These are phyloP conservation scores for Melipona quadrifasciata DNA, from an alignment of 1,140 invertebrate genomes.

Conservation along the genomic window DNA sequence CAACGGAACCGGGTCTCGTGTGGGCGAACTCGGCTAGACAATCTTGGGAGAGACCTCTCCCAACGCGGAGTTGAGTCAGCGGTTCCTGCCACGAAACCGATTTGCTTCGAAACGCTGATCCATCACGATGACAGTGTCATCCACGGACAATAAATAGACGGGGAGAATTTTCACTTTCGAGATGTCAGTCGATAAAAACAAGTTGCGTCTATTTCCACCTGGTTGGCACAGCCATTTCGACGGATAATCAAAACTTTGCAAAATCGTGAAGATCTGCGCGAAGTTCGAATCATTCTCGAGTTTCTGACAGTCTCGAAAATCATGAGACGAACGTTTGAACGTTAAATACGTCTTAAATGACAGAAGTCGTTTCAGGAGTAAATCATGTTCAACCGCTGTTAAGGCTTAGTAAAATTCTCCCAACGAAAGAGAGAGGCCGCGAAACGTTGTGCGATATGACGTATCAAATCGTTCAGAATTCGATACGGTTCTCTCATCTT, in stretches of 20 bases:
- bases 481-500: neutral
- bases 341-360: neutral
- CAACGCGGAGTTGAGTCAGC: constrained; percentile 70
- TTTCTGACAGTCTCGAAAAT: too few species aligned
- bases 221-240: too few species aligned
- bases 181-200: neutral
- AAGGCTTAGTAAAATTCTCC: neutral
- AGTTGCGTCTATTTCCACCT: too few species aligned
- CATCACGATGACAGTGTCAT: constrained; percentile 15
- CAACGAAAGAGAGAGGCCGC: neutral
- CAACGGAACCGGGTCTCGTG: constrained; percentile 66
- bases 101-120: constrained; percentile 9
- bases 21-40: constrained; percentile 74
- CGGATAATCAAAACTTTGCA: too few species aligned
- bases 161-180: neutral
- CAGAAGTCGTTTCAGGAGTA: neutral
- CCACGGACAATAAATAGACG: neutral
- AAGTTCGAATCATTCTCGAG: too few species aligned
- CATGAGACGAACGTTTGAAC: too few species aligned
- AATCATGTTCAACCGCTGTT: neutral
- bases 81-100: constrained; percentile 65
- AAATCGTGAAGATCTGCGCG: too few species aligned
- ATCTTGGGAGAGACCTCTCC: constrained; percentile 53
- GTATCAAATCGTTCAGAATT: constrained; percentile 1
- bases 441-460: neutral